Percentiles rank a stretch among this genome's conserved stretches.
phyloP scores from a whole-genome alignment of 2,113 vertebrate species.

The Poicephalus gulielmi region DNA sequence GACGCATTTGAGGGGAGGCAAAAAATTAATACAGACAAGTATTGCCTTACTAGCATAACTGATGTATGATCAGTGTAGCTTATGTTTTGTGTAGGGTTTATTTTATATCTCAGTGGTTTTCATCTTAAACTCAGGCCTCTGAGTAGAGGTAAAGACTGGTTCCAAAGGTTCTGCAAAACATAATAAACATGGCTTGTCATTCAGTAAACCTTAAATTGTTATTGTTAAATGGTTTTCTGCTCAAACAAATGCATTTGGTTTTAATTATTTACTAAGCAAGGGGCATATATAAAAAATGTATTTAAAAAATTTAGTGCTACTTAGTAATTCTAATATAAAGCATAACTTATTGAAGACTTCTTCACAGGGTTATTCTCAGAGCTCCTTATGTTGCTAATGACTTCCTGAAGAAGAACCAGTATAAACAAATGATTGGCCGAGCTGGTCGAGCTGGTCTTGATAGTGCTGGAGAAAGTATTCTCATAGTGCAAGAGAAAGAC shows the following conservation, averaged over 20 bases:
- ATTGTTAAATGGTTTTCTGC: background rate
- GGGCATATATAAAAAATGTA: background rate
- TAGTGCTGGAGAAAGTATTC: slow-evolving; percentile 88
- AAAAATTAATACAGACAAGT: background rate
- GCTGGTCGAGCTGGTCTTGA: slow-evolving; percentile 96
- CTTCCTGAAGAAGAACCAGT: slow-evolving; percentile 92
- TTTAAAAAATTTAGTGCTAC: background rate
- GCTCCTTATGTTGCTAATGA: slow-evolving; percentile 90
- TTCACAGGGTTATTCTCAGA: slow-evolving; percentile 89
- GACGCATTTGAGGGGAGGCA: background rate
- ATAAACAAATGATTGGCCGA: slow-evolving; percentile 96
- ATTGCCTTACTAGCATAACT: background rate
- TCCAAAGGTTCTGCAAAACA: background rate
- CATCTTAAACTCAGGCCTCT: background rate
- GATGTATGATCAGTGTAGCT: background rate
- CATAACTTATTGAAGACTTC: background rate
- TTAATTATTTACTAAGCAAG: background rate
- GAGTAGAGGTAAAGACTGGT: background rate
- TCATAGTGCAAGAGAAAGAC: slow-evolving; percentile 91
- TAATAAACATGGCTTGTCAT: background rate
- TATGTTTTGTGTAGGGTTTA: background rate
- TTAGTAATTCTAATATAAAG: background rate
- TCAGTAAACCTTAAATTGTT: background rate
- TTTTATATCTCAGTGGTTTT: background rate
- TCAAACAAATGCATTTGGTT: background rate